Percentiles rank a stretch among this genome's conserved stretches.
phyloP scores from a whole-genome alignment of 2,888 invertebrate species.

The Archaeoteleia sp. region DNA sequence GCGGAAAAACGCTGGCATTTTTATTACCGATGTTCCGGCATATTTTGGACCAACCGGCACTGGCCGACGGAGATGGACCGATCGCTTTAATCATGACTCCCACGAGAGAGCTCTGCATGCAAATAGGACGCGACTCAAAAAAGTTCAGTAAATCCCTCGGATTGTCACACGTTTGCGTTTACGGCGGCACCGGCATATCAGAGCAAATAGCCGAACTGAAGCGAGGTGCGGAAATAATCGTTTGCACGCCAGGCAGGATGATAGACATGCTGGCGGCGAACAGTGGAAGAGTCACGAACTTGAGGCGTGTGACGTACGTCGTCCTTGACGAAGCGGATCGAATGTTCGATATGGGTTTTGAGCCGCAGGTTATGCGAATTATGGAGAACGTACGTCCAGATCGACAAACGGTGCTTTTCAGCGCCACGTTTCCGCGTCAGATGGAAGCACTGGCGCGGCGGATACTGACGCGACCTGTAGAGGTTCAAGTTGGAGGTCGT shows the following conservation, averaged over 20 bases:
- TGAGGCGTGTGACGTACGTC: constrained; percentile 96
- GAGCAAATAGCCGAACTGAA: constrained; percentile 98
- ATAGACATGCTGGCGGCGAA: constrained; percentile 99
- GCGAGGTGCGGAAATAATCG: constrained; percentile 97
- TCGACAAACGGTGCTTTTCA: constrained; percentile 98
- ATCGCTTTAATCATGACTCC: constrained; percentile 98
- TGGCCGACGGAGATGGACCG: constrained; percentile 98
- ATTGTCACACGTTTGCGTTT: constrained; percentile 95
- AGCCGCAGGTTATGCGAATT: constrained; percentile 98
- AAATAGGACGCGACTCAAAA: constrained; percentile 96
- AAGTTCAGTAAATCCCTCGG: constrained; percentile 93
- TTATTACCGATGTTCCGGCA: constrained; percentile 98
- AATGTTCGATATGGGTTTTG: constrained; percentile 99
- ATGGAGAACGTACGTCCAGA: constrained; percentile 98
- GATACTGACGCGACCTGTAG: constrained; percentile 95
- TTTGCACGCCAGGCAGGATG: constrained; percentile 99
- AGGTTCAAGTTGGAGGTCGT: constrained; percentile 97
- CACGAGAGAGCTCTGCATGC: constrained; percentile 98
- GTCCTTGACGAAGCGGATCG: constrained; percentile 99
- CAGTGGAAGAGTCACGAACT: constrained; percentile 97
- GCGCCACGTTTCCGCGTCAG: constrained; percentile 98
- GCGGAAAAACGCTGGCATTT: constrained; percentile 98
- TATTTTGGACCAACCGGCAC: constrained; percentile 92
- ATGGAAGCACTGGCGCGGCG: constrained; percentile 98
- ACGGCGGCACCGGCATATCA: constrained; percentile 98